A percentile compares a stretch with the other conserved stretches of the same genome.
These are phyloP conservation scores for rabbit (Oryctolagus cuniculus) DNA, from an alignment of 2,113 vertebrate genomes.

Conservation along the genomic window mOryCun1.1 NC_091438.1:7339501-7340000, in stretches of 20 bases:
- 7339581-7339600: neutral
- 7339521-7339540: slow-evolving; percentile 37
- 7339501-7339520: slow-evolving; percentile 65
- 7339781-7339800: neutral
- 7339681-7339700: neutral
- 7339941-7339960: neutral
- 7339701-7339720: neutral
- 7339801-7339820: neutral
- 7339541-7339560: slow-evolving; percentile 52
- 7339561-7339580: slow-evolving; percentile 36
- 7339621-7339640: slow-evolving; percentile 36
- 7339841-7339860: neutral
- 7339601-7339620: neutral
- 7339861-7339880: neutral
- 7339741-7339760: neutral
- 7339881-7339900: neutral
- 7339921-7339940: neutral
- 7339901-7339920: neutral
- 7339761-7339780: slow-evolving; percentile 36
- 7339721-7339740: slow-evolving; percentile 2
- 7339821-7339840: neutral
- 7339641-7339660: slow-evolving; percentile 46
- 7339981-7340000: neutral
- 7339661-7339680: slow-evolving; percentile 30
- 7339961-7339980: neutral